Percentiles rank a stretch among this genome's conserved stretches.
These are phyloP conservation scores for Cheiracanthium punctorium DNA, from an alignment of 2,888 invertebrate genomes.

Conservation along the genomic window DNA sequence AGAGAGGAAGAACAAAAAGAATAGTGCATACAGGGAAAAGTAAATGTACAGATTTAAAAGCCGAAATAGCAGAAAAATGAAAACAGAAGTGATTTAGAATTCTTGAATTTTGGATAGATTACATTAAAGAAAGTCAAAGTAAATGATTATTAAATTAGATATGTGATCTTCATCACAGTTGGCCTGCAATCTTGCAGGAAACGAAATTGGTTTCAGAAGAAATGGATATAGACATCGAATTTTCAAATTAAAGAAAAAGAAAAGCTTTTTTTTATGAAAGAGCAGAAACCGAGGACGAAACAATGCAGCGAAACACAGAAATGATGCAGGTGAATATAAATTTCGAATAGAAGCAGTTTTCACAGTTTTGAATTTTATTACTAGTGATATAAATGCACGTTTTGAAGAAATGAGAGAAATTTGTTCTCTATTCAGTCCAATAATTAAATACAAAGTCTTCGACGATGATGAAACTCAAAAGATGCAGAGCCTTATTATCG, in stretches of 20 bases:
- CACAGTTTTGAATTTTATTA: background rate
- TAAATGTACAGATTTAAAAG: too few species aligned
- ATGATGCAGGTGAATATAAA: background rate
- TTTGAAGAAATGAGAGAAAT: background rate
- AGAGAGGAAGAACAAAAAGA: too few species aligned
- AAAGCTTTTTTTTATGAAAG: background rate
- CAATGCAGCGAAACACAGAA: background rate
- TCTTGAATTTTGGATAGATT: too few species aligned
- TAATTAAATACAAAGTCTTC: background rate
- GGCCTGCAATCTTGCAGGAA: background rate
- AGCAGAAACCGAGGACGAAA: background rate
- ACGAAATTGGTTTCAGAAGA: background rate
- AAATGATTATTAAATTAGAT: too few species aligned
- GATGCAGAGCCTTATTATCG: too few species aligned
- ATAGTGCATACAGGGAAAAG: too few species aligned
- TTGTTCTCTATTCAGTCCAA: background rate
- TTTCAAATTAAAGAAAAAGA: background rate
- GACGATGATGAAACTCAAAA: too few species aligned
- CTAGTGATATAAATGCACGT: background rate
- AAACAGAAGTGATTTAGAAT: too few species aligned
- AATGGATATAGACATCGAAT: background rate
- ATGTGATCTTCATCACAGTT: too few species aligned
- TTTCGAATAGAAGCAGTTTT: background rate
- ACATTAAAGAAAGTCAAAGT: too few species aligned
- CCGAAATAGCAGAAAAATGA: too few species aligned